Base-by-base conservation (phyloP, 2,113 vertebrate genomes). In the Dascyllus trimaculatus region DNA sequence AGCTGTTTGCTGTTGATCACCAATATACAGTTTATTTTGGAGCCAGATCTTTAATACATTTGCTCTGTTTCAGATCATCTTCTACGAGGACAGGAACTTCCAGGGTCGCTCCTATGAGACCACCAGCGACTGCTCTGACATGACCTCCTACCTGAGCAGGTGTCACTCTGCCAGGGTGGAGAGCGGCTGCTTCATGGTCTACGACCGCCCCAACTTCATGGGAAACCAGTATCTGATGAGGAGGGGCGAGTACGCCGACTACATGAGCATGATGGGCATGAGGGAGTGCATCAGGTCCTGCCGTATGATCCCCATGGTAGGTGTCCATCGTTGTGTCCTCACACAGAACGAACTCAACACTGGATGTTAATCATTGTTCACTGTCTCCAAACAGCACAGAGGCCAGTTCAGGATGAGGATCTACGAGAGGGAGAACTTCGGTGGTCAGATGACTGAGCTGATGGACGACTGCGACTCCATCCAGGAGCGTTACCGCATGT, bases 81-180 rank as follows among this genome's bases (percentile, higher is more conserved):
- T 94, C 69, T 94, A 91, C 80, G 92, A 95, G 91, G 94, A 94
- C 5, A 93, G 65, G 81, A 94, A 94, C 91, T 93, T 94, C 88
- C 88, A 92, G 81, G 90, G 93, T 22, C 91, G 90, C 3, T 86
- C 81, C 69, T 91, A 91, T 81, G 93, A 94, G 81, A 85, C 81
- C 88, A 89, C 65, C 72, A 90, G 81, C 58, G 93, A 94, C 85
- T 91, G 91, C 61, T 24, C 90, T 2, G 90, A 94, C 60, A 82
- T 94, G 87, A 14, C 87, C 61, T 59, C 88, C 74, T 84, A 86
- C 75, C 75, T 93, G 75, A 94, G 35, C 88, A 11, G 24, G 87
- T 94, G 91, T 26, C 88, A 83, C 69, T 94, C 86, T 59, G 85
- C 85, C 65, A 78, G 80, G 45, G 85, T 93, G 64, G 92, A 93